Percentiles rank a stretch among this genome's conserved stretches.
phyloP scores from a whole-genome alignment of 2,113 vertebrate species.

The Sprattus sprattus region DNA sequence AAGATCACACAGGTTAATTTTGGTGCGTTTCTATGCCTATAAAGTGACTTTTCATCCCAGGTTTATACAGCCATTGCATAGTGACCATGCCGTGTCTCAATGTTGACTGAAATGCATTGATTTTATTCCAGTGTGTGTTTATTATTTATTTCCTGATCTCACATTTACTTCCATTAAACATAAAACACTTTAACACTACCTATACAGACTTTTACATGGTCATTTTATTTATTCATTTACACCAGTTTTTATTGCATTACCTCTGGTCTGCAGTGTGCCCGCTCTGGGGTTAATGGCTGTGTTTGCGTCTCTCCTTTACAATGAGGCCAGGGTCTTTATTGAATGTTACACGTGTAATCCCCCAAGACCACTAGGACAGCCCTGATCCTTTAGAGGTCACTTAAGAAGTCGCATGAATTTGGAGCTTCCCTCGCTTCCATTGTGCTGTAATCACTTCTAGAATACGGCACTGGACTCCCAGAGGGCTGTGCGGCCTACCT shows the following conservation, averaged over 20 bases:
- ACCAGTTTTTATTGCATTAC: not conserved
- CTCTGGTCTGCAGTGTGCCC: not conserved
- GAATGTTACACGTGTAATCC: constrained; percentile 78
- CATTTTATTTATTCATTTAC: constrained; percentile 12
- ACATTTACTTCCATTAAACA: not conserved
- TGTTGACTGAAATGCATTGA: not conserved
- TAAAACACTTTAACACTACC: not conserved
- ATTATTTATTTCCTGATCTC: not conserved
- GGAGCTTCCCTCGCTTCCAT: constrained; percentile 68
- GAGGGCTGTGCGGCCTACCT: constrained; percentile 55
- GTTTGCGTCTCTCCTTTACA: constrained; percentile 76
- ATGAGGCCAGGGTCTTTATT: constrained; percentile 74
- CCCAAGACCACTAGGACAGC: constrained; percentile 67
- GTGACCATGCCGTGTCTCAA: not conserved
- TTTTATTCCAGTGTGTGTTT: not conserved
- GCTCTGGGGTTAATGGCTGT: constrained; percentile 68
- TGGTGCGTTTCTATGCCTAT: not conserved
- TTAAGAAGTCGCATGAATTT: constrained; percentile 76
- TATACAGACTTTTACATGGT: not conserved
- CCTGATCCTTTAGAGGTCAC: constrained; percentile 73
- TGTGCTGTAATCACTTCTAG: constrained; percentile 73
- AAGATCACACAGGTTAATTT: not conserved
- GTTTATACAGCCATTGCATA: not conserved
- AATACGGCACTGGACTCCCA: constrained; percentile 64
- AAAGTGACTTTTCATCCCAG: not conserved